A percentile compares a stretch with the other conserved stretches of the same genome.
phyloP scores from a whole-genome alignment of 2,113 vertebrate species.

The Sclerurus mexicanus region DNA sequence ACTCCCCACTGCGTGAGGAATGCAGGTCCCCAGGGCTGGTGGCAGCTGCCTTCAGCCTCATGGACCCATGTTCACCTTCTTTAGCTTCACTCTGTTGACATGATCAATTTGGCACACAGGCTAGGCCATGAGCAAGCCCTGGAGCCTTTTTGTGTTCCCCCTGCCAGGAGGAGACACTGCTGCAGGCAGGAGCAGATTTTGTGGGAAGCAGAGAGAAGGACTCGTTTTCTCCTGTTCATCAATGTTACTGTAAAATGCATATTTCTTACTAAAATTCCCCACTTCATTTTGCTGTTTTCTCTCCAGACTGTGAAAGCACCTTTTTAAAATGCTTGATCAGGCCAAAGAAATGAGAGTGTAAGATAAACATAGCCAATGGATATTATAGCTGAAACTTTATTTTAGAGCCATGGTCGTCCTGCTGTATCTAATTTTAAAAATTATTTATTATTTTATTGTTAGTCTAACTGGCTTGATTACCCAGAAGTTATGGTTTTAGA shows the following conservation, averaged over 20 bases:
- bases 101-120: not conserved
- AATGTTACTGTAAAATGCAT: not conserved
- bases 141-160: not conserved
- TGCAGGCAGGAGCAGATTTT: not conserved
- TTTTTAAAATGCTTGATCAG: not conserved
- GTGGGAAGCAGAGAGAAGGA: not conserved
- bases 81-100: not conserved
- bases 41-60: not conserved
- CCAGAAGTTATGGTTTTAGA: not conserved
- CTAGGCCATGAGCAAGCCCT: not conserved
- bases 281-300: not conserved
- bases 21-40: not conserved
- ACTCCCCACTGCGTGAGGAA: fast-evolving
- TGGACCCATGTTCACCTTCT: fast-evolving
- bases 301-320: not conserved
- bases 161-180: not conserved
- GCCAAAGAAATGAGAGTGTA: not conserved
- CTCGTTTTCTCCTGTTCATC: fast-evolving
- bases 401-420: not conserved
- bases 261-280: not conserved
- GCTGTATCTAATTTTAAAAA: not conserved
- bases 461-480: not conserved
- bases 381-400: not conserved
- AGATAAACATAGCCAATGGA: not conserved
- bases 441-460: not conserved